Evolutionary conservation across 2,888 invertebrate species (phyloP).

Genomic region (Herminia tarsipennalis): DNA sequence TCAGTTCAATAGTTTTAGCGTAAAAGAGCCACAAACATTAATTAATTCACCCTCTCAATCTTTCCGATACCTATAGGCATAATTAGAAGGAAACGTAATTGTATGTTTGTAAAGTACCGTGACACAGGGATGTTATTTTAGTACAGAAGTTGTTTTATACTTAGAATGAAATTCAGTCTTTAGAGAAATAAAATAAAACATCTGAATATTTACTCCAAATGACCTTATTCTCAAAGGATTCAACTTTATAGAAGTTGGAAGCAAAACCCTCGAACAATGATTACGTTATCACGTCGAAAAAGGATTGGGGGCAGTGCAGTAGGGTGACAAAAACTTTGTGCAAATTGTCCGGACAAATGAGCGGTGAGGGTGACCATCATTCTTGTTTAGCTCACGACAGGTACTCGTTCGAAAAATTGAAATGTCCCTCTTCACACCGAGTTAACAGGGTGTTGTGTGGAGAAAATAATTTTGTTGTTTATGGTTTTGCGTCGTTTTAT

Average conservation of each 20-base stretch:
- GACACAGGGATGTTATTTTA: no score
- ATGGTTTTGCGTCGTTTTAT: background rate
- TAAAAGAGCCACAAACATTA: no score
- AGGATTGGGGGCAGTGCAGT: conserved; percentile 13
- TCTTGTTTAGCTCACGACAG: conserved; percentile 46
- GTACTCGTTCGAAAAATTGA: conserved; percentile 36
- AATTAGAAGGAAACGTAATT: no score
- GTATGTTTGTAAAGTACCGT: no score
- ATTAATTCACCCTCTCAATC: no score
- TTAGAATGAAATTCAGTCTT: no score
- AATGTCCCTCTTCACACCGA: conserved; percentile 14
- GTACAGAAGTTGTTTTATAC: no score
- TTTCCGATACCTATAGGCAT: no score
- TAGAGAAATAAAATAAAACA: background rate
- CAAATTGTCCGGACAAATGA: conserved; percentile 39
- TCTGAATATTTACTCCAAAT: conserved; percentile 5
- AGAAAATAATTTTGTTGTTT: background rate
- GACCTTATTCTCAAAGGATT: conserved; percentile 8
- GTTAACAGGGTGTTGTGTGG: conserved; percentile 13
- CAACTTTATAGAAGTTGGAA: conserved; percentile 6
- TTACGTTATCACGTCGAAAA: conserved; percentile 15
- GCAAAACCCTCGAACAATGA: conserved; percentile 4
- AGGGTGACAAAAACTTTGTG: conserved; percentile 24
- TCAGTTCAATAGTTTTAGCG: no score
- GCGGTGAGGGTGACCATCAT: conserved; percentile 41